Conservation (phyloP, 2,888 invertebrate species). For the Nomada fucata region DNA sequence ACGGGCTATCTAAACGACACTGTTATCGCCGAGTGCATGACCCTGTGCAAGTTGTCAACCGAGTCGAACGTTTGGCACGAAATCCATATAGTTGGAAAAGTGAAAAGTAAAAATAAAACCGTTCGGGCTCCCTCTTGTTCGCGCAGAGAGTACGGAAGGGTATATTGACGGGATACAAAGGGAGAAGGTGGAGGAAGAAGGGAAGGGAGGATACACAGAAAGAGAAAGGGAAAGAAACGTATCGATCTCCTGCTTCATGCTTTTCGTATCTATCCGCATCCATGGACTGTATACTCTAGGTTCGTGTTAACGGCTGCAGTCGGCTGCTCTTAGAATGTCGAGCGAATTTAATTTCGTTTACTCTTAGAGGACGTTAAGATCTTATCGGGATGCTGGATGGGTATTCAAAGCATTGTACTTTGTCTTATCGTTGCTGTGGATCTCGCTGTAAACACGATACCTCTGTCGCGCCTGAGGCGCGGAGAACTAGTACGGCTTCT, state of each 20-base stretch:
- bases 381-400: constrained; percentile 80
- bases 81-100: constrained; percentile 61
- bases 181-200: constrained; percentile 30
- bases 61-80: constrained; percentile 58
- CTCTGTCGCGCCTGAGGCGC: constrained; percentile 66
- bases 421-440: constrained; percentile 78
- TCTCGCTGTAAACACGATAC: constrained; percentile 79
- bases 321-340: constrained; percentile 47
- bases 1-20: constrained; percentile 53
- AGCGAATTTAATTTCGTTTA: constrained; percentile 81
- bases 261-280: constrained; percentile 65
- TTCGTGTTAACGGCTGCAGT: constrained; percentile 57
- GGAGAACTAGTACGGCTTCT: constrained; percentile 54
- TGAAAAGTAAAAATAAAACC: constrained; percentile 66
- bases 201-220: constrained; percentile 27
- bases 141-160: constrained; percentile 33
- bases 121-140: constrained; percentile 45
- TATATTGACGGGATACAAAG: constrained; percentile 43
- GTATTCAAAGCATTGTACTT: constrained; percentile 81
- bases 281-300: constrained; percentile 28
- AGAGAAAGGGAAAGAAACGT: constrained; percentile 69
- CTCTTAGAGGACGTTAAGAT: constrained; percentile 81
- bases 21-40: constrained; percentile 40
- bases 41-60: constrained; percentile 42
- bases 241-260: constrained; percentile 68